phyloP scores from a whole-genome alignment of 2,797 vertebrate species.

The Knipowitschia caucasica region DNA sequence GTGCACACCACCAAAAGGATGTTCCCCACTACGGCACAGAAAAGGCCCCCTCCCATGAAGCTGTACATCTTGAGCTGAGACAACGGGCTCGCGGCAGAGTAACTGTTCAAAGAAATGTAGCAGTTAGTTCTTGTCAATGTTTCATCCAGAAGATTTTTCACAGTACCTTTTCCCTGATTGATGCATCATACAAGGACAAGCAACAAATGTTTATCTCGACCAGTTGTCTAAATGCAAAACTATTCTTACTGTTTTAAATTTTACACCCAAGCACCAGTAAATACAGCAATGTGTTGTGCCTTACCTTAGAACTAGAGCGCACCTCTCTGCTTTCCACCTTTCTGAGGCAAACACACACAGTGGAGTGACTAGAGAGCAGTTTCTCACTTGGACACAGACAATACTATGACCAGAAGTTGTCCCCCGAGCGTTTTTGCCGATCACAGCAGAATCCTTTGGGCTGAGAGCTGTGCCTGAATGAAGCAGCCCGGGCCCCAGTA shows the following conservation, averaged over 20 bases:
- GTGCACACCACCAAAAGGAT: slow-evolving; percentile 87
- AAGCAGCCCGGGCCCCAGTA: slow-evolving; percentile 41
- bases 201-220: slow-evolving; percentile 8
- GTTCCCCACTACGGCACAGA: slow-evolving; percentile 87
- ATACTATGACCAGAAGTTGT: slow-evolving; percentile 66
- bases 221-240: slow-evolving; percentile 20
- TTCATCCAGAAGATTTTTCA: not conserved
- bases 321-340: slow-evolving; percentile 56
- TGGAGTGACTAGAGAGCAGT: slow-evolving; percentile 39
- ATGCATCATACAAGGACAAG: slow-evolving; percentile 29
- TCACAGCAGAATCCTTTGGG: slow-evolving; percentile 74
- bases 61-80: slow-evolving; percentile 83
- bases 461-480: slow-evolving; percentile 60
- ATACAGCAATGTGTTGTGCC: slow-evolving; percentile 24
- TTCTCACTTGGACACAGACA: slow-evolving; percentile 55
- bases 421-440: slow-evolving; percentile 71
- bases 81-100: slow-evolving; percentile 43
- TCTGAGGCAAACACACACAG: slow-evolving; percentile 49
- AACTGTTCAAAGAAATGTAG: slow-evolving; percentile 20
- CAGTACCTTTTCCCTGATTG: slow-evolving; percentile 47
- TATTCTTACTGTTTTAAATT: slow-evolving; percentile 14
- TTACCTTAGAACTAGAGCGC: slow-evolving; percentile 73
- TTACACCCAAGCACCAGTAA: slow-evolving; percentile 2
- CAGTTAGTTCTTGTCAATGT: not conserved
- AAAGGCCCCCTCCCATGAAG: slow-evolving; percentile 88